A percentile compares a stretch with the other conserved stretches of the same genome.
Evolutionary conservation across 2,888 invertebrate genomes (phyloP).

Genomic region (Thyatira batis): DNA sequence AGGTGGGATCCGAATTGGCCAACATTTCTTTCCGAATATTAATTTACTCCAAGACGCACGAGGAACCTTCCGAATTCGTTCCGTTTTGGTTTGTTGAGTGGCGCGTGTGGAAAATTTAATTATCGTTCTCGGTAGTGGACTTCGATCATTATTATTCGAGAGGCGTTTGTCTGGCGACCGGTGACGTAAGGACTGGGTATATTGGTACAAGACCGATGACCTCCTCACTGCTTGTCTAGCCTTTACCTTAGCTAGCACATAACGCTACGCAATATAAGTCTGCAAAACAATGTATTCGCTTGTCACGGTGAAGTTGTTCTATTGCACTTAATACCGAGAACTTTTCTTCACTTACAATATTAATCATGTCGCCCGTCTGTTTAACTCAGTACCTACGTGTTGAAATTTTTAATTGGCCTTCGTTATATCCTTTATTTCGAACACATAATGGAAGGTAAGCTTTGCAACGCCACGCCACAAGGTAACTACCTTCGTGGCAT

Average conservation of each 20-base stretch:
- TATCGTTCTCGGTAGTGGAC: conserved; percentile 62
- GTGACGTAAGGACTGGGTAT: conserved; percentile 68
- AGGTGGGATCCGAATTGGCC: conserved; percentile 27
- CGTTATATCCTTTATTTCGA: background rate
- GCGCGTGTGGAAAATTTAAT: conserved; percentile 77
- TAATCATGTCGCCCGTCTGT: background rate
- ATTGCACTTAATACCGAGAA: background rate
- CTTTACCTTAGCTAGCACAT: conserved; percentile 8
- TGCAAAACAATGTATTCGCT: conserved; percentile 16
- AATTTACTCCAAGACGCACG: conserved; percentile 16
- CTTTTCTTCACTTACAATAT: background rate
- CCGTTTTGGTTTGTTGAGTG: conserved; percentile 42
- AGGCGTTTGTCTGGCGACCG: conserved; percentile 65
- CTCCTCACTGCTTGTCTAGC: conserved; percentile 55
- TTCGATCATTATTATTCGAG: conserved; percentile 72
- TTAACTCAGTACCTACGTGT: background rate
- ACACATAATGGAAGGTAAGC: background rate
- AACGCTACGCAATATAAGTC: conserved; percentile 19
- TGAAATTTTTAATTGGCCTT: background rate
- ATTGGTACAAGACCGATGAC: conserved; percentile 68
- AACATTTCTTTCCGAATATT: conserved; percentile 34
- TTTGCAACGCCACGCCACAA: background rate
- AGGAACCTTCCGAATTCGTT: conserved; percentile 52
- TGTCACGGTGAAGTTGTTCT: background rate
- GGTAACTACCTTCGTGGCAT: background rate